These are phyloP conservation scores for Hyposmocoma kahamanoa DNA, from an alignment of 1,140 invertebrate genomes.

Conservation along the genomic window DNA sequence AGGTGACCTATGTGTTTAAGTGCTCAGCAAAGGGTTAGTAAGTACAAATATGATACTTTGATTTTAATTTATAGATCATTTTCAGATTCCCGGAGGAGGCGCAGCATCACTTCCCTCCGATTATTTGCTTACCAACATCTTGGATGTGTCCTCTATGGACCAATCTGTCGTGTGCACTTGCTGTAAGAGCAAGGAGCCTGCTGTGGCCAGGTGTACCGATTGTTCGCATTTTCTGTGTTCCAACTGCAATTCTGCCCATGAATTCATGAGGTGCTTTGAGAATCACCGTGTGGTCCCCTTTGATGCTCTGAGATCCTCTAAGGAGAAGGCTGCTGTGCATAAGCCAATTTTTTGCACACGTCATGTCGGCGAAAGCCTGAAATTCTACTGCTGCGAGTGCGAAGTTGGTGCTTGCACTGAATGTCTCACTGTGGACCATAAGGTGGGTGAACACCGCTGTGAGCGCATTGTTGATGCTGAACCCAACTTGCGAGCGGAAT, in stretches of 20 bases:
- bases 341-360: conserved; percentile 86
- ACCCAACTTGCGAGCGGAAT: conserved; percentile 82
- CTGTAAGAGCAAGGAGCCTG: conserved; percentile 91
- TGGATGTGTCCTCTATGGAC: conserved; percentile 88
- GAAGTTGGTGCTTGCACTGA: conserved; percentile 89
- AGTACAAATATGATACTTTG: background rate
- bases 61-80: conserved; percentile 14
- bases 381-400: conserved; percentile 88
- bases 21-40: no score
- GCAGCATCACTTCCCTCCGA: conserved; percentile 85
- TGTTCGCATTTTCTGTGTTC: conserved; percentile 95
- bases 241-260: conserved; percentile 94
- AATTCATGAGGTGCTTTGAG: conserved; percentile 95
- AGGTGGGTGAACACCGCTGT: conserved; percentile 85
- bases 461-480: conserved; percentile 85
- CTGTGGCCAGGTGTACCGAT: conserved; percentile 92
- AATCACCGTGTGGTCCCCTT: conserved; percentile 91
- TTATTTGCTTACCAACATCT: conserved; percentile 88
- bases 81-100: conserved; percentile 80
- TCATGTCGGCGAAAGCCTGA: conserved; percentile 85
- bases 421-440: conserved; percentile 86
- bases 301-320: conserved; percentile 87
- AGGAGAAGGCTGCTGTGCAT: conserved; percentile 84
- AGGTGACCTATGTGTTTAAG: no score
- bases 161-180: conserved; percentile 88